Percentiles rank a stretch among this genome's conserved stretches.
Evolutionary conservation across 2,888 invertebrate species (phyloP).

Genomic region (Netelia inedita): DNA sequence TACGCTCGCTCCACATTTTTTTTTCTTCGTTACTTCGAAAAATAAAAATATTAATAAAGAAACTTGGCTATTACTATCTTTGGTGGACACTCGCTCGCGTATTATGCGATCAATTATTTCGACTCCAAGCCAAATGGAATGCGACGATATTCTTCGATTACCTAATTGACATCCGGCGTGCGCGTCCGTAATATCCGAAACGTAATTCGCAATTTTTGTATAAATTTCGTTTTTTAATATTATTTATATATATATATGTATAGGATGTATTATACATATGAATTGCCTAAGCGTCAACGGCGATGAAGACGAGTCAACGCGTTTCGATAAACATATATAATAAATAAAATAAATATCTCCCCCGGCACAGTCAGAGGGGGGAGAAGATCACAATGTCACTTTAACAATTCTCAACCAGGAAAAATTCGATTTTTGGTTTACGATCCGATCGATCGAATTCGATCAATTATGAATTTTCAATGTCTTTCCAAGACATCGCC

Average conservation of each 20-base stretch:
- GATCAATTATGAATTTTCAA: constrained; percentile 29
- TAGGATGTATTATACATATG: constrained; percentile 36
- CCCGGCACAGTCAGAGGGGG: constrained; percentile 33
- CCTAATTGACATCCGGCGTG: constrained; percentile 67
- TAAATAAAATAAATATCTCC: constrained; percentile 65
- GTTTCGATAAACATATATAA: constrained; percentile 46
- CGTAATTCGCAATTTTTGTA: constrained; percentile 39
- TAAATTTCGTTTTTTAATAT: constrained; percentile 47
- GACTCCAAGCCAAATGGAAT: constrained; percentile 44
- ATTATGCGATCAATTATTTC: background rate
- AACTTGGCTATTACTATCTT: background rate
- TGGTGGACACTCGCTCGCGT: background rate
- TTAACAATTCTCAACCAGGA: constrained; percentile 61
- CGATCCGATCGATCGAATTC: constrained; percentile 44
- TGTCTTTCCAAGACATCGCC: constrained; percentile 8
- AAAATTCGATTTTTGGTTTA: constrained; percentile 33
- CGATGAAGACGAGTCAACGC: constrained; percentile 38
- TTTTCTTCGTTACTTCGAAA: background rate
- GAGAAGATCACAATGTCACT: constrained; percentile 68
- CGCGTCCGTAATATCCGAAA: constrained; percentile 40
- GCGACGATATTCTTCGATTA: constrained; percentile 62
- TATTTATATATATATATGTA: constrained; percentile 27
- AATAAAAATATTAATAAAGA: background rate
- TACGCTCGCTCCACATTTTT: background rate
- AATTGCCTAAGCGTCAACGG: constrained; percentile 47